Evolutionary conservation across 1,140 invertebrate genomes (phyloP).

Genomic region (Pseudobourletiella spinata): DNA sequence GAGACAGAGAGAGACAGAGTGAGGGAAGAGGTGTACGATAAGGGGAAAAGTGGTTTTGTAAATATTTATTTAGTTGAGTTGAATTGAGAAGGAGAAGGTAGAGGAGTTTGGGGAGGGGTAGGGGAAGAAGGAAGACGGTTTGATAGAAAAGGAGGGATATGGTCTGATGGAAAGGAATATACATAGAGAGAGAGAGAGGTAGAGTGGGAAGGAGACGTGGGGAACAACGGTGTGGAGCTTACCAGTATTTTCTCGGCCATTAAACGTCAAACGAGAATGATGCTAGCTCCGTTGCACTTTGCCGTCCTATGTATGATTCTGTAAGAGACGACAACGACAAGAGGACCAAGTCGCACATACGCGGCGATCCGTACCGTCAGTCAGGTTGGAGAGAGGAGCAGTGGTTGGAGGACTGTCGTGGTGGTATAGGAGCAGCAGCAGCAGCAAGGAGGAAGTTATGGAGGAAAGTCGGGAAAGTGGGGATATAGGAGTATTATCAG

Average conservation of each 20-base stretch:
- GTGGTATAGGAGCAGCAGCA: too few relatives aligned
- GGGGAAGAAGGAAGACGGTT: neutral
- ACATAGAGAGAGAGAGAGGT: neutral
- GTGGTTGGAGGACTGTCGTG: too few relatives aligned
- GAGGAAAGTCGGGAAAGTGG: too few relatives aligned
- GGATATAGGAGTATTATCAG: too few relatives aligned
- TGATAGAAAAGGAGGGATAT: conserved; percentile 2
- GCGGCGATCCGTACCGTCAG: too few relatives aligned
- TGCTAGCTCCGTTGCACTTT: conserved; percentile 34
- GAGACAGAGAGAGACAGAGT: too few relatives aligned
- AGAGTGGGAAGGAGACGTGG: neutral
- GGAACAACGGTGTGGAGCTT: conserved; percentile 19
- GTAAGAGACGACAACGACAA: too few relatives aligned
- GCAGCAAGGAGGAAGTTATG: too few relatives aligned
- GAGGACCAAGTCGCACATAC: too few relatives aligned
- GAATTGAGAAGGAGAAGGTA: too few relatives aligned
- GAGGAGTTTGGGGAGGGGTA: too few relatives aligned
- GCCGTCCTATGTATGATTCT: conserved; percentile 9
- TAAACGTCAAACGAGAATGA: conserved; percentile 35
- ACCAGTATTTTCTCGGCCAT: conserved; percentile 36
- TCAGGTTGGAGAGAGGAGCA: too few relatives aligned
- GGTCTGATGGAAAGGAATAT: neutral
- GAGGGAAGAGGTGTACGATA: neutral
- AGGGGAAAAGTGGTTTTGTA: conserved; percentile 29
- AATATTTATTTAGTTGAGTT: conserved; percentile 35